These are phyloP conservation scores for Cephus nigrinus DNA, from an alignment of 2,888 invertebrate genomes.

Conservation along the genomic window DNA sequence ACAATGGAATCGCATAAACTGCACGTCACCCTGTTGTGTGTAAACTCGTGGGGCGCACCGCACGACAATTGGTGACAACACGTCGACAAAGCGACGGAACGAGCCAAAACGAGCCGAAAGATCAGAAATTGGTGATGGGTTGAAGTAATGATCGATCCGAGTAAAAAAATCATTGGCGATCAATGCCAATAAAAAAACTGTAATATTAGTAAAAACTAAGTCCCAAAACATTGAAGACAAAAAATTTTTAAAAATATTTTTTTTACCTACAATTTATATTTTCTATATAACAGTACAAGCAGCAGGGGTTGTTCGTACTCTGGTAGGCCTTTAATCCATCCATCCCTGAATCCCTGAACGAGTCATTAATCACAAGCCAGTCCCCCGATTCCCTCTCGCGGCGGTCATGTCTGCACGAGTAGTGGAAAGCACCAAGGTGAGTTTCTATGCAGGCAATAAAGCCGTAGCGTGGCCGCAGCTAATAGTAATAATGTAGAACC, in stretches of 20 bases:
- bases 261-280: too few species aligned
- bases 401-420: slow-evolving; percentile 16
- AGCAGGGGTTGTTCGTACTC: slow-evolving; percentile 2
- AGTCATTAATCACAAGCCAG: slow-evolving; percentile 57
- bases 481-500: slow-evolving; percentile 56
- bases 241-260: too few species aligned
- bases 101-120: slow-evolving; percentile 41
- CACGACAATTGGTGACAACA: slow-evolving; percentile 60
- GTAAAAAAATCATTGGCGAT: too few species aligned
- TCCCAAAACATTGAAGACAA: too few species aligned
- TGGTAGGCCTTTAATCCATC: slow-evolving; percentile 32
- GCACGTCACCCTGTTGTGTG: slow-evolving; percentile 60
- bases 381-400: slow-evolving; percentile 7
- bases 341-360: slow-evolving; percentile 35
- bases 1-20: slow-evolving; percentile 60
- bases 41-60: slow-evolving; percentile 60
- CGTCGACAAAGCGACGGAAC: slow-evolving; percentile 49
- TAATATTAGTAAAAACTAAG: too few species aligned
- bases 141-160: too few species aligned
- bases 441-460: slow-evolving; percentile 49
- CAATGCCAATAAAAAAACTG: too few species aligned
- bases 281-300: too few species aligned
- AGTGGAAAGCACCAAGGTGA: slow-evolving; percentile 31
- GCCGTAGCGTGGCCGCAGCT: slow-evolving; percentile 52
- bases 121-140: slow-evolving; percentile 12